Conservation (phyloP, 2,113 vertebrate genomes). For the Brachyistius frenatus region DNA sequence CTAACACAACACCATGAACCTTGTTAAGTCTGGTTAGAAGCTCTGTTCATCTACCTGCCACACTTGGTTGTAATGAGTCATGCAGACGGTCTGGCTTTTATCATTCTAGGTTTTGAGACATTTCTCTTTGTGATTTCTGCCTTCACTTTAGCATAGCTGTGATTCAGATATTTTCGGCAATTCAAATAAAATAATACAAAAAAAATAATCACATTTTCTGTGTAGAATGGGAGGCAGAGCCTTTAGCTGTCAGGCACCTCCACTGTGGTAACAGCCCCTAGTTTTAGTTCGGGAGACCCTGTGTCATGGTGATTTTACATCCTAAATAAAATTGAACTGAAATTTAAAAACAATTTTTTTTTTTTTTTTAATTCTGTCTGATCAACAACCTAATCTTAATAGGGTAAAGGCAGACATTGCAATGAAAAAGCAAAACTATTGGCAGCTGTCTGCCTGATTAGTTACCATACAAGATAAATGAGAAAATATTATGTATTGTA, state of each 20-base stretch:
- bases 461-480: background rate
- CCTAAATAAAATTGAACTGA: no score
- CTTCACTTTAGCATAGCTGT: background rate
- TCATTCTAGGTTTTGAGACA: background rate
- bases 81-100: background rate
- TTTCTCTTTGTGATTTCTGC: background rate
- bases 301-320: no score
- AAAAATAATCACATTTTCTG: no score
- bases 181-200: no score
- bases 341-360: no score
- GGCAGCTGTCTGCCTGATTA: background rate
- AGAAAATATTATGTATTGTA: background rate
- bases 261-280: no score
- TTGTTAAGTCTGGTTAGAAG: constrained; percentile 2
- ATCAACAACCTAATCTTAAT: background rate
- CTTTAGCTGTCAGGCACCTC: no score
- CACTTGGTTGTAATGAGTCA: background rate
- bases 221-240: no score
- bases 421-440: background rate
- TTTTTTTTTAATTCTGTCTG: background rate
- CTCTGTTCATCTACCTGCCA: background rate
- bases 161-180: constrained; percentile 1
- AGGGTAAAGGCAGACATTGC: background rate
- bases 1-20: constrained; percentile 11
- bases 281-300: no score